phyloP scores from a whole-genome alignment of 2,113 vertebrate genomes.

The Willisornis vidua region DNA sequence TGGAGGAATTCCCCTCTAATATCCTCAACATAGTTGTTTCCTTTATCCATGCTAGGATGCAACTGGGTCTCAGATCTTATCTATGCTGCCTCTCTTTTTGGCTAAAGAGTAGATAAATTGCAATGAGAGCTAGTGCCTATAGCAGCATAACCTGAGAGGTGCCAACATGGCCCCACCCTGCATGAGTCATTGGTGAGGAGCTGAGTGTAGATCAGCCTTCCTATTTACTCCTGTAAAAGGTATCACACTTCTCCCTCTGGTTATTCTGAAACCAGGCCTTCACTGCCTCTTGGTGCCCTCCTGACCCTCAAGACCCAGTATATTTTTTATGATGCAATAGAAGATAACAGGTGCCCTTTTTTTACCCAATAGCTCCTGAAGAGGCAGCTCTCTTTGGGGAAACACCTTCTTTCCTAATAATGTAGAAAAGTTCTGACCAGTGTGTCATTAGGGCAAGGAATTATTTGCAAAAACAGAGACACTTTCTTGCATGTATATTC shows the following conservation, averaged over 20 bases:
- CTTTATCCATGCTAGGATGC: slow-evolving; percentile 23
- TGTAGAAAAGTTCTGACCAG: not conserved
- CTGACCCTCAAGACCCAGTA: not conserved
- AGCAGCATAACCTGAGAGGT: not conserved
- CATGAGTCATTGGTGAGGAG: not conserved
- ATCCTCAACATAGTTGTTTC: slow-evolving; percentile 38
- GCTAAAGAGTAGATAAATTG: slow-evolving; percentile 6
- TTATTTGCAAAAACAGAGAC: not conserved
- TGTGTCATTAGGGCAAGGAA: not conserved
- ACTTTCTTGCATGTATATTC: not conserved
- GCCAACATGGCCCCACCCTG: not conserved
- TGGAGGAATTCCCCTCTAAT: slow-evolving; percentile 60
- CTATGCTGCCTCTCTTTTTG: not conserved
- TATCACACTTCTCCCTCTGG: not conserved
- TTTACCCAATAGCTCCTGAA: not conserved
- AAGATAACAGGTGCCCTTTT: not conserved
- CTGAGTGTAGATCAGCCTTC: not conserved
- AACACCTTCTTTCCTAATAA: not conserved
- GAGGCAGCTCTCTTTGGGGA: not conserved
- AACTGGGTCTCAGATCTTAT: slow-evolving; percentile 24
- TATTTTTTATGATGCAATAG: not conserved
- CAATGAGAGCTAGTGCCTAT: not conserved
- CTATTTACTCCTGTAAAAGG: not conserved
- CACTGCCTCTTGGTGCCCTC: not conserved
- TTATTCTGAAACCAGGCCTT: not conserved